Evolutionary conservation across 1,140 invertebrate genomes (phyloP), one percentile per base, ranked within the genome.

Genomic region (Neodiprion pinetum): DNA sequence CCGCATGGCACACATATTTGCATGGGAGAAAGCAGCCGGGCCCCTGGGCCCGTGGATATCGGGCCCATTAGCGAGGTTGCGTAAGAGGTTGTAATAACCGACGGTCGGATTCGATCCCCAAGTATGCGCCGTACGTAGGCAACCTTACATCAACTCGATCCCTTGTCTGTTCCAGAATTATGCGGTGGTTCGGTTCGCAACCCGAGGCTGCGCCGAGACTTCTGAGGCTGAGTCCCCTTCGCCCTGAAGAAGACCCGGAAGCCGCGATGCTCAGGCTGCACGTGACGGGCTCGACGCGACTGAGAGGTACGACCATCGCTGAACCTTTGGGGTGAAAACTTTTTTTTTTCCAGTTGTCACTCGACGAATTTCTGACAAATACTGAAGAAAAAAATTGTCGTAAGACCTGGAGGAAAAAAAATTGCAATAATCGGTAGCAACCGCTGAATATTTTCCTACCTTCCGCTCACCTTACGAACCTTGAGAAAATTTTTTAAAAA

Each of bases 131-230:
- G n/a, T 53, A 11, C 50, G 10, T 53, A 10, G 17, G 17, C 17
- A 21, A 21, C 17, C 50, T 53, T 14, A 11, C 1, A 53, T 61
- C 53, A 61, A 61, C n/a, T 61, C 53, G 11, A 17, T 17, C 5
- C 7, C 11, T 23, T 69, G 11, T 69, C 11, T 23, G 4, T 87
- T 87, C 70, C 80, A 88, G 86, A 80, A 40, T 40, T 40, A 94
- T 94, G 93, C 92, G 92, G 88, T 94, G 92, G 92, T 94, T 93
- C 89, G 91, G 90, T 76, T 92, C 90, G 84, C 88, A 90, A 80
- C 90, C 90, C 79, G 92, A 92, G 85, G 53, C 53, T 61, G 90
- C 92, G 83, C 93, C 93, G 74, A 90, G 91, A 86, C 90, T 94
- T 76, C 87, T 94, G 73, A 93, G 92, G 85, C 88, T 93, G 48